Evolutionary conservation across 2,888 invertebrate genomes (phyloP).

Genomic region (Drosophila buzzatii): DNA sequence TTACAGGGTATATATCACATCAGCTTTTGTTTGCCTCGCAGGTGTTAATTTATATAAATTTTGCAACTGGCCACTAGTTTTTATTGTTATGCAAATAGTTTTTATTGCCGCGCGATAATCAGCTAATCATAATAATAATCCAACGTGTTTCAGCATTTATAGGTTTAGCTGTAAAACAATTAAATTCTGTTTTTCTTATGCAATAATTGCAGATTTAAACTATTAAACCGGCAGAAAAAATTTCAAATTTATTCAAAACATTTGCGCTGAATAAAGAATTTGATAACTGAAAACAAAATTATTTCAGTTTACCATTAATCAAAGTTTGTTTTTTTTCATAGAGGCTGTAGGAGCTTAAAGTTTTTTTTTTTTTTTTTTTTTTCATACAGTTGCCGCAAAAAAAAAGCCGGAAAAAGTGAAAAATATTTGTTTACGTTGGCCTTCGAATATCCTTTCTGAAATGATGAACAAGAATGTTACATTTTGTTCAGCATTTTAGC

Average conservation of each 20-base stretch:
- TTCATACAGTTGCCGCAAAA: slow-evolving; percentile 16
- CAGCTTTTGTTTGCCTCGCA: slow-evolving; percentile 10
- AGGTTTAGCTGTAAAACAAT: slow-evolving; percentile 41
- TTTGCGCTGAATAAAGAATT: slow-evolving; percentile 22
- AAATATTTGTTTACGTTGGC: no score
- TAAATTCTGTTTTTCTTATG: slow-evolving; percentile 69
- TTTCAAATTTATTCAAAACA: slow-evolving; percentile 15
- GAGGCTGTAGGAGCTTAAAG: slow-evolving; percentile 8
- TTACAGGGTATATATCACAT: not conserved
- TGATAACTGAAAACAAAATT: slow-evolving; percentile 19
- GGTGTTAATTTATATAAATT: slow-evolving; percentile 62
- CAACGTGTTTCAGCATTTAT: slow-evolving; percentile 34
- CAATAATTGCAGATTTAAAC: slow-evolving; percentile 65
- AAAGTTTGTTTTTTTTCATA: slow-evolving; percentile 35
- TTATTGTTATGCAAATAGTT: slow-evolving; percentile 7
- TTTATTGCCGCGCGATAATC: slow-evolving; percentile 16
- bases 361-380: slow-evolving; percentile 35
- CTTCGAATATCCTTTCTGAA: no score
- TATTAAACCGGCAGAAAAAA: slow-evolving; percentile 4
- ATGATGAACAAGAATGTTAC: not conserved
- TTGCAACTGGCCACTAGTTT: not conserved
- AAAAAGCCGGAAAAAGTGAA: not conserved
- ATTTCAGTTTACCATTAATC: slow-evolving; percentile 30
- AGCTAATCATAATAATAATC: slow-evolving; percentile 33
- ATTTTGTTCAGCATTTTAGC: not conserved